Evolutionary conservation across 2,888 invertebrate genomes (phyloP).

Genomic region (Chalcosyrphus nemorum): DNA sequence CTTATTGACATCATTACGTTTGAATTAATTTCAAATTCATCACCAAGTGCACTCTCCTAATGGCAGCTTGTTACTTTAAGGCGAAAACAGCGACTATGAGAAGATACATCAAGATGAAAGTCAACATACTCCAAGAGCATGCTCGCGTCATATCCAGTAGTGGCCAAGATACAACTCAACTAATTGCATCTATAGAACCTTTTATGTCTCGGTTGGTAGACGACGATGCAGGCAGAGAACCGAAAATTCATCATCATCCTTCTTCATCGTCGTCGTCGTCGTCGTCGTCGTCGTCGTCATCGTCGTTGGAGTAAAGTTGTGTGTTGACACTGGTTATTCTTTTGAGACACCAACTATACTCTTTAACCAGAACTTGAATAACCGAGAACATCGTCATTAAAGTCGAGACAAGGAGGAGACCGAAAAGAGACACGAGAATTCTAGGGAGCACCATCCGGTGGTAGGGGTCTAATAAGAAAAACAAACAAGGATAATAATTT

Average conservation of each 20-base stretch:
- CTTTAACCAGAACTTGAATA: conserved; percentile 39
- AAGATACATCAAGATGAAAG: conserved; percentile 65
- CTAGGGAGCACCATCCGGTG: neutral
- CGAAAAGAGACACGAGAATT: neutral
- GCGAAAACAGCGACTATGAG: conserved; percentile 34
- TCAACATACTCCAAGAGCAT: conserved; percentile 49
- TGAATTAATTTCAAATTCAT: conserved; percentile 72
- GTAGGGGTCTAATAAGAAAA: conserved; percentile 67
- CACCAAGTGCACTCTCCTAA: conserved; percentile 55
- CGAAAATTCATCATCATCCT: conserved; percentile 63
- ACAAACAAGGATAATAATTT: conserved; percentile 70
- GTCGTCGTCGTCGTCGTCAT: conserved; percentile 12
- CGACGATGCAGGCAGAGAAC: neutral
- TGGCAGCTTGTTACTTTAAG: conserved; percentile 65
- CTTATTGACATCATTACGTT: conserved; percentile 70
- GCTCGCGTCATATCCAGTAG: conserved; percentile 17
- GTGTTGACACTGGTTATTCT: conserved; percentile 67
- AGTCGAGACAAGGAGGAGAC: conserved; percentile 1
- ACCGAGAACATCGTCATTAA: conserved; percentile 60
- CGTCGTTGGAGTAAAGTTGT: too few species aligned
- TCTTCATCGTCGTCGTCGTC: conserved; percentile 8
- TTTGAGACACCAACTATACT: conserved; percentile 29
- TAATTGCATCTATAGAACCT: conserved; percentile 58
- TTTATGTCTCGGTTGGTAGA: conserved; percentile 4
- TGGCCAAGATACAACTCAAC: conserved; percentile 62